Conservation (phyloP, 2,888 invertebrate genomes). For the Sesamia inferens region DNA sequence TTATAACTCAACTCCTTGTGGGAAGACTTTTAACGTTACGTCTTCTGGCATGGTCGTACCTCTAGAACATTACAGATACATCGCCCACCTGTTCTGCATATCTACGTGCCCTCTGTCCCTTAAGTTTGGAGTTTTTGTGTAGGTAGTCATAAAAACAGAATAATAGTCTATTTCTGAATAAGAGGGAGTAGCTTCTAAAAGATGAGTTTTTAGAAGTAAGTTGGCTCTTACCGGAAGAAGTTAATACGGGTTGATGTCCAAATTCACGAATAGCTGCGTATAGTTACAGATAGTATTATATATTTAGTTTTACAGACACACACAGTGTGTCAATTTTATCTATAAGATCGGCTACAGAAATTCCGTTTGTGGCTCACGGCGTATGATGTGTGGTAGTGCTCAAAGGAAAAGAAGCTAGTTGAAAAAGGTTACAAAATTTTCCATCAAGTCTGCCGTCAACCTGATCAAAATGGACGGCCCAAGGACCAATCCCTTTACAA, state of each 20-base stretch:
- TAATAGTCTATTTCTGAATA: not conserved
- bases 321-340: not conserved
- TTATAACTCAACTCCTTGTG: too few relatives aligned
- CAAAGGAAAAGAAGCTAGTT: not conserved
- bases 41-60: not conserved
- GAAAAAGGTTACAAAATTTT: not conserved
- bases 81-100: not conserved
- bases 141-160: not conserved
- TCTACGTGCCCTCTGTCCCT: too few relatives aligned
- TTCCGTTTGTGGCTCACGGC: not conserved
- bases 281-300: too few relatives aligned
- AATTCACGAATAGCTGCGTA: too few relatives aligned
- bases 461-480: not conserved
- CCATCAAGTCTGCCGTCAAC: not conserved
- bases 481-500: too few relatives aligned
- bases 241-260: too few relatives aligned
- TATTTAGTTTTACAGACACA: not conserved
- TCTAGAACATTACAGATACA: not conserved
- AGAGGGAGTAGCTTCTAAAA: too few relatives aligned
- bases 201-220: not conserved
- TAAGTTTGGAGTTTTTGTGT: too few relatives aligned
- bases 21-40: not conserved
- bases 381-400: not conserved
- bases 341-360: not conserved
- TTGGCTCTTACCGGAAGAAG: not conserved